Percentiles rank a stretch among this genome's conserved stretches.
These are phyloP conservation scores for Ornithoptera priamus DNA, from an alignment of 2,888 invertebrate species.

Conservation along the genomic window DNA sequence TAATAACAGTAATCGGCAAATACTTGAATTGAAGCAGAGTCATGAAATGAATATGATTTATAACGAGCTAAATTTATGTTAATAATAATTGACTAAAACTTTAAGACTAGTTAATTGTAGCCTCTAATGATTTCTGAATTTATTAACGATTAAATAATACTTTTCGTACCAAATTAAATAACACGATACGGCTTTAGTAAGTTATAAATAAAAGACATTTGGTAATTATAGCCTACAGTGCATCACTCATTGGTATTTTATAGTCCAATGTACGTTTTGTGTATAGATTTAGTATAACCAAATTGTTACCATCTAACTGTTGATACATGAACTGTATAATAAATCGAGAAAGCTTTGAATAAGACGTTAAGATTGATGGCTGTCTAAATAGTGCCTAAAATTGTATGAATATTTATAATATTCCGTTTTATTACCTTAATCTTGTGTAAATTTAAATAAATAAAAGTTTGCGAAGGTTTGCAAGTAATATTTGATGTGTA, in stretches of 20 bases:
- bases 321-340: conserved; percentile 74
- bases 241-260: conserved; percentile 37
- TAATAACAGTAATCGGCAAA: too few species aligned
- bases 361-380: conserved; percentile 79
- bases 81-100: too few species aligned
- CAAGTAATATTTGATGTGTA: conserved; percentile 56
- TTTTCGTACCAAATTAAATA: conserved; percentile 10
- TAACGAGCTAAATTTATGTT: too few species aligned
- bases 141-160: not conserved
- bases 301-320: conserved; percentile 77
- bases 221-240: not conserved
- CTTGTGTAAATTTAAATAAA: conserved; percentile 56
- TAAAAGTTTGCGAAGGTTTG: conserved; percentile 57
- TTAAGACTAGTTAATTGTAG: too few species aligned
- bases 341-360: conserved; percentile 73
- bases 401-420: conserved; percentile 79
- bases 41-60: too few species aligned
- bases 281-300: conserved; percentile 52
- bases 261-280: conserved; percentile 50
- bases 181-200: conserved; percentile 40
- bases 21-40: too few species aligned
- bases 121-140: conserved; percentile 1
- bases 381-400: conserved; percentile 81
- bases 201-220: conserved; percentile 2
- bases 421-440: conserved; percentile 74